phyloP scores from a whole-genome alignment of 2,888 invertebrate genomes.

The Pycnomerus fuliginosus region DNA sequence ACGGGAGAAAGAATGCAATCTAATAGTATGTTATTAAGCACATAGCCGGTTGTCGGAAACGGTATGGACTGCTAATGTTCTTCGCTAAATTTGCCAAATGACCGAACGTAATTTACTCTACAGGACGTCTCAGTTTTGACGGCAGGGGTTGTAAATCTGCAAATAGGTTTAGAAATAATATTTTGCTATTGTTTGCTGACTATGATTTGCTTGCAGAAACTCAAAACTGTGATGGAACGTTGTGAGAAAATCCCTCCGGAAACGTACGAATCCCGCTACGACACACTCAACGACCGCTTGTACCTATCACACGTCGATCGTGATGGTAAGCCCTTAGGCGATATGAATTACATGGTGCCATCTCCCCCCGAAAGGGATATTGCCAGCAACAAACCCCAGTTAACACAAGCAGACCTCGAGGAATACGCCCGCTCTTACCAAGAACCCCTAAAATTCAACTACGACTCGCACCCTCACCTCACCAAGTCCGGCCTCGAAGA shows the following conservation, averaged over 20 bases:
- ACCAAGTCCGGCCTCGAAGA: slow-evolving; percentile 56
- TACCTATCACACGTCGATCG: slow-evolving; percentile 62
- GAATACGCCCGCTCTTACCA: slow-evolving; percentile 66
- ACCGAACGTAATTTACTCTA: slow-evolving; percentile 1
- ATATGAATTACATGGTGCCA: slow-evolving; percentile 66
- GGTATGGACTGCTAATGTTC: too few relatives aligned
- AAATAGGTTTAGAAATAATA: too few relatives aligned
- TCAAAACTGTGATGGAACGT: slow-evolving; percentile 70
- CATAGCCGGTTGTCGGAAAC: slow-evolving; percentile 6
- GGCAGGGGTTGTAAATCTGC: too few relatives aligned
- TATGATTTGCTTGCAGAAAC: slow-evolving; percentile 51
- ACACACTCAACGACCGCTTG: slow-evolving; percentile 51
- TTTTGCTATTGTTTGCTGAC: neutral
- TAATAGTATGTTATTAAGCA: slow-evolving; percentile 9
- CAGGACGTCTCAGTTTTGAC: slow-evolving; percentile 2
- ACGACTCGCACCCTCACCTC: slow-evolving; percentile 31
- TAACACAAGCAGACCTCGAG: slow-evolving; percentile 69
- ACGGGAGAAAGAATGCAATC: slow-evolving; percentile 2
- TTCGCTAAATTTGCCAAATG: too few relatives aligned
- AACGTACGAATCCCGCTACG: slow-evolving; percentile 57
- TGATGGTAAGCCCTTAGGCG: slow-evolving; percentile 63
- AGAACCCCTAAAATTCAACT: slow-evolving; percentile 46
- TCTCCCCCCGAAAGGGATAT: slow-evolving; percentile 70
- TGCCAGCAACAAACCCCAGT: slow-evolving; percentile 46
- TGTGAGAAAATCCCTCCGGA: slow-evolving; percentile 64